Evolutionary conservation across 2,797 vertebrate species (phyloP).

Genomic region (Podarcis siculus): DNA sequence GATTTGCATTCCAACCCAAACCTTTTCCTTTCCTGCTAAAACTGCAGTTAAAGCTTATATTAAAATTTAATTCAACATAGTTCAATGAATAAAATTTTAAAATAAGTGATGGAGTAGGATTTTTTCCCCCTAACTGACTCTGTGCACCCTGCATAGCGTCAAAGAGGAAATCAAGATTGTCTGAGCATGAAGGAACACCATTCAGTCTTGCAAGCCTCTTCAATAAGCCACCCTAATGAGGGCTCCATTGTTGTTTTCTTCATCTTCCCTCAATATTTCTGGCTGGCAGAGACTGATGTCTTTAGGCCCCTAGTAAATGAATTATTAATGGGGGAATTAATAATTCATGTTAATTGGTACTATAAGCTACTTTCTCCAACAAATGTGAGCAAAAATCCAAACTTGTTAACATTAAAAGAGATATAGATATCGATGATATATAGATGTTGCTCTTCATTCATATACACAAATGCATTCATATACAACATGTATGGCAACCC

Average conservation of each 20-base stretch:
- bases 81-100: not conserved
- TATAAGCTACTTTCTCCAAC: constrained; percentile 86
- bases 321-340: constrained; percentile 89
- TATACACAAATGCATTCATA: constrained; percentile 9
- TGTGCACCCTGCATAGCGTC: constrained; percentile 61
- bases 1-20: not conserved
- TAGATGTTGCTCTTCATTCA: constrained; percentile 64
- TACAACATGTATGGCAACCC: too few relatives aligned
- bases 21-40: not conserved
- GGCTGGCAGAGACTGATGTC: constrained; percentile 80
- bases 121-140: constrained; percentile 60
- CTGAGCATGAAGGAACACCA: constrained; percentile 69
- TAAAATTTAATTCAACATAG: not conserved
- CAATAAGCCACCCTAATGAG: constrained; percentile 71
- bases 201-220: constrained; percentile 65
- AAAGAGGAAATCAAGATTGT: constrained; percentile 73
- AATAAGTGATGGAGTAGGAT: constrained; percentile 52
- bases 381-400: constrained; percentile 81
- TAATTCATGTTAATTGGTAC: constrained; percentile 94
- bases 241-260: constrained; percentile 73
- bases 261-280: constrained; percentile 74
- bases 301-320: constrained; percentile 84
- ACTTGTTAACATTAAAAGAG: constrained; percentile 80
- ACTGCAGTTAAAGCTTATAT: not conserved
- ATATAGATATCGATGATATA: constrained; percentile 66